A percentile compares a stretch with the other conserved stretches of the same genome.
These are phyloP conservation scores for Acestrorhynchus altus DNA, from an alignment of 2,797 vertebrate genomes.

Conservation along the genomic window DNA sequence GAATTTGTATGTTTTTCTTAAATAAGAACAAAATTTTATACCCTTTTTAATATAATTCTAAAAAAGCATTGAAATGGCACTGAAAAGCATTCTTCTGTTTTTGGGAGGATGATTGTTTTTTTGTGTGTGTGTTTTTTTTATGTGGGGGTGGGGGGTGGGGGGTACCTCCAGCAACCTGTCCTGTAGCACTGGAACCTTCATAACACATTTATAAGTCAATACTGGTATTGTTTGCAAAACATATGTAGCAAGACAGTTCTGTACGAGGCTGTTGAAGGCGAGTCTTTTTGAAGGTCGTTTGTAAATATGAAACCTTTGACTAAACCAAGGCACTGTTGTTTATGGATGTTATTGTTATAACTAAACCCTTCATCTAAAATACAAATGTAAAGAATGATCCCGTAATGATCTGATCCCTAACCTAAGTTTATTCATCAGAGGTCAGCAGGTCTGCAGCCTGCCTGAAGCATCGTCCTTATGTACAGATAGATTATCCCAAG, in stretches of 20 bases:
- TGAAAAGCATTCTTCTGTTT: constrained; percentile 37
- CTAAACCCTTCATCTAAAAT: not conserved
- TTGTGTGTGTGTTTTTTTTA: constrained; percentile 41
- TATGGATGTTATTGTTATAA: not conserved
- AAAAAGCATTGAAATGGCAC: constrained; percentile 11
- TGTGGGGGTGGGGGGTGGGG: not conserved
- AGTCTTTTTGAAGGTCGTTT: constrained; percentile 59
- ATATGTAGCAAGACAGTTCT: constrained; percentile 49
- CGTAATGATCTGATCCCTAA: not conserved
- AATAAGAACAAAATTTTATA: constrained; percentile 31
- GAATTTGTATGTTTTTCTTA: constrained; percentile 38
- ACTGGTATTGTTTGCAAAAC: constrained; percentile 51
- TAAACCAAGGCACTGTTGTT: constrained; percentile 32
- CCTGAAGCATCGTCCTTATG: constrained; percentile 56
- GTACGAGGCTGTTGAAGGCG: constrained; percentile 60
- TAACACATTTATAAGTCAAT: constrained; percentile 52
- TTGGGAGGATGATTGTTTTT: constrained; percentile 20
- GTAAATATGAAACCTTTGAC: constrained; percentile 45
- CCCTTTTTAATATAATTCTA: constrained; percentile 17
- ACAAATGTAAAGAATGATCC: not conserved
- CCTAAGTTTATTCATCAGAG: constrained; percentile 21
- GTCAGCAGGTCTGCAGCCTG: constrained; percentile 12
- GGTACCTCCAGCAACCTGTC: constrained; percentile 34
- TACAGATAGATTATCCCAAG: constrained; percentile 53
- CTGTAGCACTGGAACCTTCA: constrained; percentile 63